These are phyloP conservation scores for Rutilus rutilus DNA, from an alignment of 2,113 vertebrate species.

Conservation along the genomic window DNA sequence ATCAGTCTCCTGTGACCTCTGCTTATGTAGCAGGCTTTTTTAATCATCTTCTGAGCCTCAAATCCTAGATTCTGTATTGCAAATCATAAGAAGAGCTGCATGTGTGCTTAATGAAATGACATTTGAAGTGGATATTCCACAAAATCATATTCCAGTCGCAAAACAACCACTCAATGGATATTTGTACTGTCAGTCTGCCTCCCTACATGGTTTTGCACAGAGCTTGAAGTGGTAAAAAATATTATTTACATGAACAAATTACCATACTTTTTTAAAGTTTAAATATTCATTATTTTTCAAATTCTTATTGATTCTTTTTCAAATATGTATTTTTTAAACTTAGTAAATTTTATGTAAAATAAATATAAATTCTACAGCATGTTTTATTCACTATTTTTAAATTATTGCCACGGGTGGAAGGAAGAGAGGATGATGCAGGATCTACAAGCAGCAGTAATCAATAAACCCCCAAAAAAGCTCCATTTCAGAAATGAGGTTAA, in stretches of 20 bases:
- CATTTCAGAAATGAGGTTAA: no score
- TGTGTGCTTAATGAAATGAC: constrained; percentile 43
- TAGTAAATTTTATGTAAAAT: no score
- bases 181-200: background rate
- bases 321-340: no score
- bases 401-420: background rate
- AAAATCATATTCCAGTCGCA: constrained; percentile 28
- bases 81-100: constrained; percentile 23
- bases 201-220: background rate
- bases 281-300: background rate
- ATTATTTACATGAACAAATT: background rate
- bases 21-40: constrained; percentile 42
- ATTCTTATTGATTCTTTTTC: background rate
- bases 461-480: no score
- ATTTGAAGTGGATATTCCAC: constrained; percentile 47
- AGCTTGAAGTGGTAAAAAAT: background rate
- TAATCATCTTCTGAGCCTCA: constrained; percentile 47
- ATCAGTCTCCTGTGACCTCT: constrained; percentile 32
- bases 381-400: background rate
- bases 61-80: constrained; percentile 47
- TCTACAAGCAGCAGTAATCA: no score
- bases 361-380: background rate
- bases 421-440: no score
- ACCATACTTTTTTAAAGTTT: no score
- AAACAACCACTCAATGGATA: constrained; percentile 13